Base-by-base conservation (phyloP, 2,888 invertebrate species). In the Eulithis prunata region DNA sequence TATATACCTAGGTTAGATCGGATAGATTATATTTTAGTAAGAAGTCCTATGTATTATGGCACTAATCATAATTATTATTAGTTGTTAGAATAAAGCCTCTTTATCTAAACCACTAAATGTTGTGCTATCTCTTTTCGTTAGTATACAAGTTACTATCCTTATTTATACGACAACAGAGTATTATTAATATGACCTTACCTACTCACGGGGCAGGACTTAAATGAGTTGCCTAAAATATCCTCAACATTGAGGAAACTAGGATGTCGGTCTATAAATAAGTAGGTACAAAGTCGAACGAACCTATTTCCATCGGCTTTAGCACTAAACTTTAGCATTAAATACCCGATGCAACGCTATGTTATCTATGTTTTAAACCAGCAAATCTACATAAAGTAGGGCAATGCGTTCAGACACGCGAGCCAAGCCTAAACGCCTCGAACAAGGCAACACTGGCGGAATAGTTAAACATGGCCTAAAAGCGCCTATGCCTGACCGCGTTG, bases 321-420 rank as follows among this genome's bases (percentile, higher is more conserved):
- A 13, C 57, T 57, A 61, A 60, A 60, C 47, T 68, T 63, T 46
- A 56, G 43, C 43, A 52, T 68, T 53, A 52, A 63, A 61, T 63
- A 63, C 49, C 51, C 64, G 64, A 61, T 68, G 68, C 64, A 64
- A 61, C 53, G 32, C 60, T 62, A 49, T 21, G 21, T 68, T 61
- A 68, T 68, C 68, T 68, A 52, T 61, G 68, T 61, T 64, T 57
- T 46, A 49, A 66, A 54, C 49, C 57, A 61, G 63, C 53, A 47
- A 66, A 51, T 64, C 13, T 61, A 58, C 57, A 52, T 71, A 65
- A 80, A 78, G 72, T 78, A 69, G 78, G 80, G 61, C 74, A 78
- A 80, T 75, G 80, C 71, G 74, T 66, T 67, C 53, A 61, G 63
- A 64, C 80, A 80, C 79, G 80, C 80, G 64, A 80, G 47, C 14